Conservation (phyloP, 1,140 invertebrate genomes). For the Paralvinella palmiformis region DNA sequence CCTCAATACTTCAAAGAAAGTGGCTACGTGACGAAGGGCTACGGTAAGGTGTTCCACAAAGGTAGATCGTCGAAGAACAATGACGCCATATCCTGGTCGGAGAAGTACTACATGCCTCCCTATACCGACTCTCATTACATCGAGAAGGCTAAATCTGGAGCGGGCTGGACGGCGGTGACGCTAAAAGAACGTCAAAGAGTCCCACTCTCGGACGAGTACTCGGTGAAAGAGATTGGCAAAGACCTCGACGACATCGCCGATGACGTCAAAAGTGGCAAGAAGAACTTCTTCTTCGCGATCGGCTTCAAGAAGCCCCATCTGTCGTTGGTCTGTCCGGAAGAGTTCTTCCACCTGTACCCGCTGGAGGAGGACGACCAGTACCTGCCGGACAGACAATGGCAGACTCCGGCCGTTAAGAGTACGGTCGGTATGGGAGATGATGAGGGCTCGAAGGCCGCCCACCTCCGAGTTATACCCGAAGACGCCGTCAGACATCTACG, state of each 20-base stretch:
- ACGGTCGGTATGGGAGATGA: background rate
- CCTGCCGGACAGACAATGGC: background rate
- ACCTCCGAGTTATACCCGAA: background rate
- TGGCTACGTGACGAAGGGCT: slow-evolving; percentile 11
- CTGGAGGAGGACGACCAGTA: background rate
- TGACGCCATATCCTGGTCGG: no score
- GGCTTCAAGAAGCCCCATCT: background rate
- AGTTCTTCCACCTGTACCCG: background rate
- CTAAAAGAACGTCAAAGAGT: no score
- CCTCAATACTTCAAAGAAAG: slow-evolving; percentile 14
- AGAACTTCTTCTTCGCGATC: background rate
- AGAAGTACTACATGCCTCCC: no score
- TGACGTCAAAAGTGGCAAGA: no score
- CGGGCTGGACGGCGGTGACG: no score
- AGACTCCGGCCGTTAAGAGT: background rate
- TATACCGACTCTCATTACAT: no score
- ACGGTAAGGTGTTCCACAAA: slow-evolving; percentile 17
- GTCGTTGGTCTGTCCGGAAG: background rate
- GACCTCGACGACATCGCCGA: no score
- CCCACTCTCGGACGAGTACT: no score
- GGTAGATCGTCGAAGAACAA: no score
- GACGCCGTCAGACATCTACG: background rate
- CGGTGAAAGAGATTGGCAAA: no score
- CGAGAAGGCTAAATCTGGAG: no score
- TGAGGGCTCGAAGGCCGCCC: background rate